Percentiles rank a stretch among this genome's conserved stretches.
Conservation (phyloP, 2,888 invertebrate species). For the Plutella xylostella region DNA sequence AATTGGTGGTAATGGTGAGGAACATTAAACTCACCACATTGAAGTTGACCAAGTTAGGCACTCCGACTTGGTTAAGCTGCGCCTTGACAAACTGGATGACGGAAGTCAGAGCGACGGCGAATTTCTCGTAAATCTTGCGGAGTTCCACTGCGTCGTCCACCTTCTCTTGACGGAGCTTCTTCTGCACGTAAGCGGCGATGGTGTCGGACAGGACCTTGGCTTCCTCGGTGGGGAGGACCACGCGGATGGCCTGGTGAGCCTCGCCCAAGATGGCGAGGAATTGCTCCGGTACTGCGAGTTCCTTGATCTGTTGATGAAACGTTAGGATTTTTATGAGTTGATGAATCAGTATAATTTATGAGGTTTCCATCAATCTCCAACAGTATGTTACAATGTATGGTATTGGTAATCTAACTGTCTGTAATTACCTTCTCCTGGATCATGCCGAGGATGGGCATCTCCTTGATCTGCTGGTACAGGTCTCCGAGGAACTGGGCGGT, state of each 20-base stretch:
- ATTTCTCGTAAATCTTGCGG: conserved; percentile 70
- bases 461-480: conserved; percentile 45
- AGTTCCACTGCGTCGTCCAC: conserved; percentile 74
- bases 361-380: not conserved
- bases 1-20: not conserved
- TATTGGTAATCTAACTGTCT: not conserved
- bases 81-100: conserved; percentile 48
- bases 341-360: no score
- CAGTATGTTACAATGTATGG: not conserved
- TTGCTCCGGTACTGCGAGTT: conserved; percentile 69
- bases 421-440: conserved; percentile 47
- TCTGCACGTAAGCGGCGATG: conserved; percentile 72
- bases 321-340: not conserved
- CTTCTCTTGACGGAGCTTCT: conserved; percentile 71
- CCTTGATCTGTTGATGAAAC: conserved; percentile 33
- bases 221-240: conserved; percentile 74
- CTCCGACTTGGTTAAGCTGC: conserved; percentile 38
- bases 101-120: conserved; percentile 70
- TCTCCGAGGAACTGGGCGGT: conserved; percentile 35
- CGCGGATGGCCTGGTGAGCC: conserved; percentile 63
- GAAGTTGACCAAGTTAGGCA: conserved; percentile 26
- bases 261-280: conserved; percentile 65
- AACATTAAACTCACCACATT: conserved; percentile 39
- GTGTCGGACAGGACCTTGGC: conserved; percentile 70
- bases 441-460: conserved; percentile 42